Percentiles rank a stretch among this genome's conserved stretches.
phyloP scores from a whole-genome alignment of 92 coral and sea anemone species.

The Phenganax stokvisi region DNA sequence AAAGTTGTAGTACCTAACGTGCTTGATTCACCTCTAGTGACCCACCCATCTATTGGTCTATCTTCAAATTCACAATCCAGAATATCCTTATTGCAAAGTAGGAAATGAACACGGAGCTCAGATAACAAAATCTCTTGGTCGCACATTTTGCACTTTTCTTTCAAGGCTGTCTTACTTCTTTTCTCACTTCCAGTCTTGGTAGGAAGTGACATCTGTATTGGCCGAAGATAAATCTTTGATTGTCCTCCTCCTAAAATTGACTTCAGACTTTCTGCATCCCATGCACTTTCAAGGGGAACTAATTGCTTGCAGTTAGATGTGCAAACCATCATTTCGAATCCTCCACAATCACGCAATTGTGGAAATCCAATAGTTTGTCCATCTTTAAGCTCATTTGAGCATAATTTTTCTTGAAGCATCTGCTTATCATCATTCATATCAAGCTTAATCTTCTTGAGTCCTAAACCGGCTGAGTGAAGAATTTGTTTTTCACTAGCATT shows the following conservation, averaged over 20 bases:
- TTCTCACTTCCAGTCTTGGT: conserved; percentile 43
- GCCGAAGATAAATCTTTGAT: conserved; percentile 41
- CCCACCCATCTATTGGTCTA: not conserved
- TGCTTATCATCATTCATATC: conserved; percentile 43
- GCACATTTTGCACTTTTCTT: conserved; percentile 49
- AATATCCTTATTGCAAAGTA: conserved; percentile 18
- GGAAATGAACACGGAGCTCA: conserved; percentile 43
- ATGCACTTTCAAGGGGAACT: conserved; percentile 32
- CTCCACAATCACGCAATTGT: conserved; percentile 45
- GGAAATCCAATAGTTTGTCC: conserved; percentile 48
- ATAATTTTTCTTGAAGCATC: conserved; percentile 40
- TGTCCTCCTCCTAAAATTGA: conserved; percentile 48
- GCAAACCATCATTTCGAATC: conserved; percentile 49
- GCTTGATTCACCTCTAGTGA: too few relatives aligned
- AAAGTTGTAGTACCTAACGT: not conserved
- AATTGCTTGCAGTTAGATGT: conserved; percentile 38
- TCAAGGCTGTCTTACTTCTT: conserved; percentile 40
- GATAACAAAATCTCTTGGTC: conserved; percentile 40
- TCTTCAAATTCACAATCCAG: not conserved
- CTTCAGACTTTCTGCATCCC: conserved; percentile 47
- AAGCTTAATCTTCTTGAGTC: conserved; percentile 47
- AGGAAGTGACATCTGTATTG: conserved; percentile 49
- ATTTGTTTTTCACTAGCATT: conserved; percentile 40
- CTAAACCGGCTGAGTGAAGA: conserved; percentile 48
- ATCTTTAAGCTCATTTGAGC: conserved; percentile 13